Base-by-base conservation (phyloP, 2,888 invertebrate genomes). In the Chorisops tibialis region DNA sequence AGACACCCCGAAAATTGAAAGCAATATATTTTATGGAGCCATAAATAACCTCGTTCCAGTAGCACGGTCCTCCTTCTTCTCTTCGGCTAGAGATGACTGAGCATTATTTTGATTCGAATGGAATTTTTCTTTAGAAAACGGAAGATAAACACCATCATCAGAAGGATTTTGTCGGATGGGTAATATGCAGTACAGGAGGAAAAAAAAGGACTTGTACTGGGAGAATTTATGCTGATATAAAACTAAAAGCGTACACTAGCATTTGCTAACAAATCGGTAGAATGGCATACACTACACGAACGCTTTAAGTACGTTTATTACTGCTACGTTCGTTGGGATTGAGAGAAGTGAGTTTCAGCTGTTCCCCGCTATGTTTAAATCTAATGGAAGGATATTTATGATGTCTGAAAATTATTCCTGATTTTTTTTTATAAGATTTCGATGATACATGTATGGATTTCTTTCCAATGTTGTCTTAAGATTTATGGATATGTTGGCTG, bases 11-110 rank as follows among this genome's bases (percentile, higher is more conserved):
- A 64, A 64, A 64, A 64, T 64, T 61, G 61, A 61, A 64, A 64
- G 64, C 64, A 47, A 64, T 64, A 64, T 64, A 64, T 64, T 64
- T 64, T 64, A 64, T 58, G 58, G 56, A 51, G 37, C 59, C 61
- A 64, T 64, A 64, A 64, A 64, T 64, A 64, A 61, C 47, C 48
- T 18, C n/a, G n/a, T n/a, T n/a, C n/a, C n/a, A n/a, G n/a, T n/a
- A n/a, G n/a, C n/a, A n/a, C n/a, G n/a, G n/a, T n/a, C n/a, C n/a
- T n/a, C n/a, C n/a, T n/a, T n/a, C n/a, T n/a, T n/a, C n/a, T n/a
- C n/a, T n/a, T 24, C 56, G 41, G 49, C 47, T 24, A 43, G 47
- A 64, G 64, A 61, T 64, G 64, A 64, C 58, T 64, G 61, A 64
- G 59, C 61, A 59, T 64, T 64, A 64, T 64, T 64, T 61, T 64